These are phyloP conservation scores for Phoronis australis DNA, from an alignment of 2,888 invertebrate genomes.

Conservation along the genomic window DNA sequence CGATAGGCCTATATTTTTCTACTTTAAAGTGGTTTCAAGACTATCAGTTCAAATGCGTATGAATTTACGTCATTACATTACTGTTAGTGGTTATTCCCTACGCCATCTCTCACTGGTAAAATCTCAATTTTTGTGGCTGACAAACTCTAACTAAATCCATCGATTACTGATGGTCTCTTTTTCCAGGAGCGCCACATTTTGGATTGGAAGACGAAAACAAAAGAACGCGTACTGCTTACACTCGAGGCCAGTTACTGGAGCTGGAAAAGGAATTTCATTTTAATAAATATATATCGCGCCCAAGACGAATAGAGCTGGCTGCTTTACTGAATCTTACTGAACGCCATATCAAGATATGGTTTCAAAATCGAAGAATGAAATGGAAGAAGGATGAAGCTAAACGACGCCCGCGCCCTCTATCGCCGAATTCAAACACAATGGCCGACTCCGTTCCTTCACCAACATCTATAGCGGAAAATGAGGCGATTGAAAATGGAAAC, in stretches of 20 bases:
- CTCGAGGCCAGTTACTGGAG: slow-evolving; percentile 93
- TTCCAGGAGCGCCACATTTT: slow-evolving; percentile 45
- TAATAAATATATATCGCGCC: slow-evolving; percentile 94
- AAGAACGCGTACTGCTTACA: slow-evolving; percentile 94
- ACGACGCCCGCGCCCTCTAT: slow-evolving; percentile 31
- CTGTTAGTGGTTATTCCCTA: too few species aligned
- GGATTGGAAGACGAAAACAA: slow-evolving; percentile 49
- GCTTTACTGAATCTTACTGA: slow-evolving; percentile 93
- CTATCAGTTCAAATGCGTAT: too few species aligned
- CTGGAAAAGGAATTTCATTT: slow-evolving; percentile 98
- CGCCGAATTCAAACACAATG: slow-evolving; percentile 12
- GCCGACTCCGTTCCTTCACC: not conserved
- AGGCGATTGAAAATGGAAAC: too few species aligned
- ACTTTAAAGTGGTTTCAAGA: too few species aligned
- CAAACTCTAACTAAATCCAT: too few species aligned
- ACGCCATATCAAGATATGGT: slow-evolving; percentile 67
- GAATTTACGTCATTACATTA: too few species aligned
- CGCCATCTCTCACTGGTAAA: too few species aligned
- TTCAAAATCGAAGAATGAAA: slow-evolving; percentile 56
- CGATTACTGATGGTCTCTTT: too few species aligned
- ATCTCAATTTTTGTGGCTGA: too few species aligned
- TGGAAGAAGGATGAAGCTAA: slow-evolving; percentile 52
- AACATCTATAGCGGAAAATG: too few species aligned
- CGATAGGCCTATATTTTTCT: too few species aligned
- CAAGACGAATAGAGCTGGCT: slow-evolving; percentile 94